Evolutionary conservation across 2,797 vertebrate species (phyloP), one percentile per base, ranked within the genome.

Genomic region (Carapus acus): DNA sequence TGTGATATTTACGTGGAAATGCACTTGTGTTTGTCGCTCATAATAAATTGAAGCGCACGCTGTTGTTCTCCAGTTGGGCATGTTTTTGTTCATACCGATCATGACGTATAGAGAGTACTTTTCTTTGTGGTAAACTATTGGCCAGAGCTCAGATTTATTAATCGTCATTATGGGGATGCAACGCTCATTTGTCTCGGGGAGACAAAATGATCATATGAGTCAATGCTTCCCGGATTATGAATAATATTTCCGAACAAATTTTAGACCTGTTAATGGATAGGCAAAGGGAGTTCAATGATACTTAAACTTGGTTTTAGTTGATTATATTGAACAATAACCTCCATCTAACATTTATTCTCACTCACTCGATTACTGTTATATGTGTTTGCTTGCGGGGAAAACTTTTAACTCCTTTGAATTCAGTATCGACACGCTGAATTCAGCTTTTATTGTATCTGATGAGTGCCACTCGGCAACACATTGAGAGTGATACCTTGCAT

Each of bases 41-140:
- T 15, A 36, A 36, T 15, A 2, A 20, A 36, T 42, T 4, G 21
- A 17, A 49, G 47, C 45, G 38, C 54, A 33, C 12, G 14, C 13
- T 36, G n/a, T 15, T n/a, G n/a, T 6, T 23, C 9, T 66, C 13
- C 29, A 75, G 74, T 78, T 74, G 69, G 61, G n/a, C n/a, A n/a
- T 67, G 63, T 72, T 58, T 49, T 39, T 75, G 56, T 55, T 33
- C 49, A 58, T 61, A 62, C 52, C 71, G 51, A 54, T 54, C 66
- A 62, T 79, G 78, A 81, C 74, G 78, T 76, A 49, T 58, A 19
- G 27, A 67, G 72, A 75, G 66, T 60, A 34, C 69, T 71, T 73
- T 66, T 62, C 44, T 14, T 23, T 36, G 34, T 2, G 14, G n/a
- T 36, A 36, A 15, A 36, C 34, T 4, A 36, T 15, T 15, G n/a